phyloP scores from a whole-genome alignment of 2,797 vertebrate species.

The Rhadinocentrus ornatus region DNA sequence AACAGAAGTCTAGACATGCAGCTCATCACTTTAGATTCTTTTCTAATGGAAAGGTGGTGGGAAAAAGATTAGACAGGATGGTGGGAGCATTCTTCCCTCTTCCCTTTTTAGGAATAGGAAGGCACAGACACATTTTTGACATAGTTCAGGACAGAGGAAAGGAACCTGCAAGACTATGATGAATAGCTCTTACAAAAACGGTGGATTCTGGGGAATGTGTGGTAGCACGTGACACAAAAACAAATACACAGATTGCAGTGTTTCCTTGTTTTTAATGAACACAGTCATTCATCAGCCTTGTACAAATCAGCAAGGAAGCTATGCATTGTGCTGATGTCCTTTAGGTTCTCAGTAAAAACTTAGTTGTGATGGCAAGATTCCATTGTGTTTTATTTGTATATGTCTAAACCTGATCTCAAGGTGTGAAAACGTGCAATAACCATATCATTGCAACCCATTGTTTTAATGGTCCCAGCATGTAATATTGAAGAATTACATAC shows the following conservation, averaged over 20 bases:
- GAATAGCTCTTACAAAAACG: conserved; percentile 52
- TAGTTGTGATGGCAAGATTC: neutral
- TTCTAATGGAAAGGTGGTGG: conserved; percentile 51
- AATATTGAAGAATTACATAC: too few relatives aligned
- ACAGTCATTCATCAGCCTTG: conserved; percentile 2
- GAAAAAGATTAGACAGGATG: conserved; percentile 21
- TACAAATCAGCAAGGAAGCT: conserved; percentile 30
- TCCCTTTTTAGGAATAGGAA: conserved; percentile 72
- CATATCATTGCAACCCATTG: too few relatives aligned
- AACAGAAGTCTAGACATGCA: conserved; percentile 69
- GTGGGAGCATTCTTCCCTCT: conserved; percentile 61
- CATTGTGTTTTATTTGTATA: too few relatives aligned
- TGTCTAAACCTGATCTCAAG: too few relatives aligned
- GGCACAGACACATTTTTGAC: conserved; percentile 69
- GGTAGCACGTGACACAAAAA: conserved; percentile 14
- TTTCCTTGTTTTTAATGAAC: conserved; percentile 39
- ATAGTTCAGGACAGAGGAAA: conserved; percentile 68
- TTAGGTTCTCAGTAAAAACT: neutral
- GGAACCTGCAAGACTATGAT: conserved; percentile 57
- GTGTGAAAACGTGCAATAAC: too few relatives aligned
- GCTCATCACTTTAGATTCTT: conserved; percentile 49
- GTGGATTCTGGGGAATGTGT: conserved; percentile 25
- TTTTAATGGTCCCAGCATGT: too few relatives aligned
- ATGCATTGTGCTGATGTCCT: neutral
- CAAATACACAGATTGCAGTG: conserved; percentile 13